A percentile compares a stretch with the other conserved stretches of the same genome.
Conservation (phyloP, 2,113 vertebrate genomes). For the Salvelinus namaycush region DNA sequence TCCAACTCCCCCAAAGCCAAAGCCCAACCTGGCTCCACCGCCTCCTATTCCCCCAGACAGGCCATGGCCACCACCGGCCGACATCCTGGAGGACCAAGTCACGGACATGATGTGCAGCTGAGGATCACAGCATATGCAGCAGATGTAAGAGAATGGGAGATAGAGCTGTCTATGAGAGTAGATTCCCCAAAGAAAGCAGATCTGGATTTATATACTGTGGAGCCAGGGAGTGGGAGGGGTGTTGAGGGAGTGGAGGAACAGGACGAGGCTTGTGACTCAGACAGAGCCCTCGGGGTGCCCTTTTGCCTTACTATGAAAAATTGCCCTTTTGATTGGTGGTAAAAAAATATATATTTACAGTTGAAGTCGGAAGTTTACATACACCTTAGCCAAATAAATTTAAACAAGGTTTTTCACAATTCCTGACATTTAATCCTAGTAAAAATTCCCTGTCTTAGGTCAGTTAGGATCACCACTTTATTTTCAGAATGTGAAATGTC, state of each 20-base stretch:
- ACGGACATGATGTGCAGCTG: background rate
- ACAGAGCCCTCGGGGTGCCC: background rate
- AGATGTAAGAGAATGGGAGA: background rate
- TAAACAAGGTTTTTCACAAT: too few relatives aligned
- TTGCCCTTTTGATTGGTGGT: too few relatives aligned
- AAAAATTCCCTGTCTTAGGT: too few relatives aligned
- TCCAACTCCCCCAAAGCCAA: too few relatives aligned
- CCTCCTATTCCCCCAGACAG: conserved; percentile 10
- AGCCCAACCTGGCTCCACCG: background rate
- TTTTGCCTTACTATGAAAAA: too few relatives aligned
- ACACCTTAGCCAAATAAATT: too few relatives aligned
- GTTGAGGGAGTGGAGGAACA: background rate
- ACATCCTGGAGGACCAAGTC: conserved; percentile 5
- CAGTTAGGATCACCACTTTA: too few relatives aligned
- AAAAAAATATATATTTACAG: too few relatives aligned
- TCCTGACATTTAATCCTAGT: too few relatives aligned
- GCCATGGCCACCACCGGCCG: background rate
- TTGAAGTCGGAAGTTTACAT: too few relatives aligned
- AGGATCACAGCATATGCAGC: background rate
- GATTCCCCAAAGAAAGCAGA: background rate
- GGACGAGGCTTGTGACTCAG: background rate
- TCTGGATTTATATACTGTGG: background rate
- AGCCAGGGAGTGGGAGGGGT: background rate
- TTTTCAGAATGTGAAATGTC: too few relatives aligned
- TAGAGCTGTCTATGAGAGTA: background rate